Percentiles rank a stretch among this genome's conserved stretches.
These are phyloP conservation scores for Platyura marginata DNA, from an alignment of 1,140 invertebrate species.

Conservation along the genomic window DNA sequence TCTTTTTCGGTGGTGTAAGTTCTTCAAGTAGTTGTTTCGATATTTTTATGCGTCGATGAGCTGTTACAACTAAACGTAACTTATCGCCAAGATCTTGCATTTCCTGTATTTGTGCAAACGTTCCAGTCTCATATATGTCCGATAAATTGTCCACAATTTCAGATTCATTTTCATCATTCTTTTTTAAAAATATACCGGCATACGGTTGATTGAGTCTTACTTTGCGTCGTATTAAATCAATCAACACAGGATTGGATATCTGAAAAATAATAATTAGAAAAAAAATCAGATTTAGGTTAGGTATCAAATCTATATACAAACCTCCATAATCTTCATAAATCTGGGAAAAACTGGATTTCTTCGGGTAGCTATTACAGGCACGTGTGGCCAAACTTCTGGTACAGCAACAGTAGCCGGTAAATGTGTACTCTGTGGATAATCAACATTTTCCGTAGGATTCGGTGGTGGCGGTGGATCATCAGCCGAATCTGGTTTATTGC, in stretches of 20 bases:
- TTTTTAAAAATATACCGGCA: constrained; percentile 93
- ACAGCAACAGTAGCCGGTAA: constrained; percentile 72
- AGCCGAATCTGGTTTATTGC: no score
- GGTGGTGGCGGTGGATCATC: no score
- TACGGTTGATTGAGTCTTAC: constrained; percentile 94
- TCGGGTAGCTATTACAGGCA: constrained; percentile 86
- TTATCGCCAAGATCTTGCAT: constrained; percentile 89
- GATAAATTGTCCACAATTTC: constrained; percentile 71
- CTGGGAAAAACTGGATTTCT: constrained; percentile 94
- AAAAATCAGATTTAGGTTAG: not conserved
- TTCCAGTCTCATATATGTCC: constrained; percentile 83
- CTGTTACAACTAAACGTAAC: constrained; percentile 78
- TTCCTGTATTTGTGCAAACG: constrained; percentile 96
- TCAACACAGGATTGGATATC: constrained; percentile 73
- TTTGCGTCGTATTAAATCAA: constrained; percentile 83
- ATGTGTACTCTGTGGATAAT: no score
- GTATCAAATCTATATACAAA: constrained; percentile 19
- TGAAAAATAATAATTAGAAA: constrained; percentile 24
- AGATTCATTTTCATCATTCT: constrained; percentile 72
- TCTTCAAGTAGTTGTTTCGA: constrained; percentile 51
- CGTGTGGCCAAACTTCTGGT: constrained; percentile 91
- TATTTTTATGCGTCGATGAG: constrained; percentile 67
- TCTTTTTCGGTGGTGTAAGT: constrained; percentile 8
- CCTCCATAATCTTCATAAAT: constrained; percentile 96
- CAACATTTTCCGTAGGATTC: no score